phyloP scores from a whole-genome alignment of 2,888 invertebrate species.

The Epinotia nisella region DNA sequence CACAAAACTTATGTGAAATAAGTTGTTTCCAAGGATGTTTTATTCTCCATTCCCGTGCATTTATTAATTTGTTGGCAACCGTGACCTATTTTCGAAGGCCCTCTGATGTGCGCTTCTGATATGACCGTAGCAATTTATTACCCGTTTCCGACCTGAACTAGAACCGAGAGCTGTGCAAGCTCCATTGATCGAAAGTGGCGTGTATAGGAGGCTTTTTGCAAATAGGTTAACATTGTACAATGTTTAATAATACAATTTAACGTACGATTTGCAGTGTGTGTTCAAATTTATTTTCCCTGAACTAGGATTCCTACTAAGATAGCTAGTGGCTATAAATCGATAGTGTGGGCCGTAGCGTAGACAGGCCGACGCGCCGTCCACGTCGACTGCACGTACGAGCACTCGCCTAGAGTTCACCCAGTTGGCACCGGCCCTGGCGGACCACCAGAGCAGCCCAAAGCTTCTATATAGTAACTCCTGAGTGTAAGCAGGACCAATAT shows the following conservation, averaged over 20 bases:
- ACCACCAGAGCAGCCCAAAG: constrained; percentile 61
- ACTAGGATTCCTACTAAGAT: too few species aligned
- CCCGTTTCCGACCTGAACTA: constrained; percentile 45
- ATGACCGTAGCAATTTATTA: constrained; percentile 63
- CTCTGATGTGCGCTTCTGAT: constrained; percentile 67
- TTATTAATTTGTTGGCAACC: constrained; percentile 58
- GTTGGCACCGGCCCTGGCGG: constrained; percentile 73
- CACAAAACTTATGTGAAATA: constrained; percentile 30
- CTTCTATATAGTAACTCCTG: constrained; percentile 3
- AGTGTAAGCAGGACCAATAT: constrained; percentile 26
- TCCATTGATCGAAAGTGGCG: constrained; percentile 30
- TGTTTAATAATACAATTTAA: too few species aligned
- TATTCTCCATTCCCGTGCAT: constrained; percentile 55
- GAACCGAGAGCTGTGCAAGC: constrained; percentile 40
- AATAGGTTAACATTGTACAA: background rate
- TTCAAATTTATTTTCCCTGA: too few species aligned
- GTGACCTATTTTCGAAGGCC: constrained; percentile 70
- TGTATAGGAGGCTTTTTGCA: background rate
- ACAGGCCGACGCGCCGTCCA: constrained; percentile 34
- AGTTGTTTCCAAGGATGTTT: constrained; percentile 49
- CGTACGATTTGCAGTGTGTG: too few species aligned
- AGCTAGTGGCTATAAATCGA: constrained; percentile 37
- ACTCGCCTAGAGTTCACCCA: constrained; percentile 60
- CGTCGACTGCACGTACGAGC: constrained; percentile 28
- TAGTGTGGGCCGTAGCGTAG: constrained; percentile 37